Evolutionary conservation across 2,797 vertebrate species (phyloP).

Genomic region (Cossypha niveicapilla): DNA sequence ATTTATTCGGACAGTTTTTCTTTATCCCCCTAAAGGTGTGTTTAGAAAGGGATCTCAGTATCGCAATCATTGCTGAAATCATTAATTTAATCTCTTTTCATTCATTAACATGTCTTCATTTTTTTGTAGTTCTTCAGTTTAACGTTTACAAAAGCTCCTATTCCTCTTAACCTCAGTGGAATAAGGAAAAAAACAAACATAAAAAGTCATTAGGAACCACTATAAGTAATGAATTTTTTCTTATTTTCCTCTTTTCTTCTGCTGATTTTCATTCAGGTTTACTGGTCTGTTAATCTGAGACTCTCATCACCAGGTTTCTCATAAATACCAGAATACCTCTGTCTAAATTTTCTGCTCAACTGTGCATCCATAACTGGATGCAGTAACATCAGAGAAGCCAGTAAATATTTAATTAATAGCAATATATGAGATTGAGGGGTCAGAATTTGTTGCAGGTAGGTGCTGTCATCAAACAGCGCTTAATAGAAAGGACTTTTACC

Average conservation of each 20-base stretch:
- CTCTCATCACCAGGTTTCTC: neutral
- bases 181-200: neutral
- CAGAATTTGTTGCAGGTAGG: neutral
- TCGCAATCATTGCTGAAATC: neutral
- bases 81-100: neutral
- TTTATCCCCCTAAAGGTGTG: neutral
- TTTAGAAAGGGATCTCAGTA: neutral
- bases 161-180: neutral
- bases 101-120: neutral
- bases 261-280: neutral
- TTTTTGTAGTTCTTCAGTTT: neutral
- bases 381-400: neutral
- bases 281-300: neutral
- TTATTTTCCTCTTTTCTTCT: neutral
- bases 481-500: neutral
- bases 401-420: conserved; percentile 35
- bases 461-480: neutral
- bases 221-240: neutral
- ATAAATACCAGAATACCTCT: neutral
- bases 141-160: neutral
- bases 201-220: no score
- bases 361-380: neutral
- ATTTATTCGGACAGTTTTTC: neutral
- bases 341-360: conserved; percentile 14
- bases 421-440: neutral